Conservation (phyloP, 2,888 invertebrate species). For the Cantharis lateralis region DNA sequence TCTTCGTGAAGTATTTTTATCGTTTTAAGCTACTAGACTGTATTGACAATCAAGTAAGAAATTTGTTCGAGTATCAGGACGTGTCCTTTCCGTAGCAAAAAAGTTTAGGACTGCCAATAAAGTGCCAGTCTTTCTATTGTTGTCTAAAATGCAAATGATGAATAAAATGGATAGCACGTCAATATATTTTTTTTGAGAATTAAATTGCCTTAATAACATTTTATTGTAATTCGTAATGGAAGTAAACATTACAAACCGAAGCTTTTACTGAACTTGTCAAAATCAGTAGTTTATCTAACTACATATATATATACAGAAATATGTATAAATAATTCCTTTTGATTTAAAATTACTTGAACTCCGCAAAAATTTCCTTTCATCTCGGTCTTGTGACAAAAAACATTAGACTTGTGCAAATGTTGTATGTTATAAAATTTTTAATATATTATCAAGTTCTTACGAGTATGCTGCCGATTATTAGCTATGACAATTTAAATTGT, state of each 20-base stretch:
- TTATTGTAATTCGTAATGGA: not conserved
- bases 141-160: not conserved
- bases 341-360: not conserved
- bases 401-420: not conserved
- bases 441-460: not conserved
- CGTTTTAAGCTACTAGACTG: not conserved
- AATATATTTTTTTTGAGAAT: not conserved
- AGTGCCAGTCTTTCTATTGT: not conserved
- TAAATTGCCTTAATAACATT: not conserved
- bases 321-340: not conserved
- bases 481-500: not conserved
- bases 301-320: no score
- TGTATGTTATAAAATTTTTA: not conserved
- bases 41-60: not conserved
- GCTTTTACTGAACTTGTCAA: not conserved
- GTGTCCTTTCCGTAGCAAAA: not conserved
- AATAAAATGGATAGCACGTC: not conserved
- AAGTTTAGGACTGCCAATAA: not conserved
- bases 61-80: not conserved
- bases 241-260: not conserved
- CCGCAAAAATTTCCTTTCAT: not conserved
- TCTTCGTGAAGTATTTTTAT: not conserved
- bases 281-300: no score
- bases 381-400: not conserved
- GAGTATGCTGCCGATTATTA: not conserved